Conservation (phyloP, 2,797 vertebrate species). For the Muscicapa striata region DNA sequence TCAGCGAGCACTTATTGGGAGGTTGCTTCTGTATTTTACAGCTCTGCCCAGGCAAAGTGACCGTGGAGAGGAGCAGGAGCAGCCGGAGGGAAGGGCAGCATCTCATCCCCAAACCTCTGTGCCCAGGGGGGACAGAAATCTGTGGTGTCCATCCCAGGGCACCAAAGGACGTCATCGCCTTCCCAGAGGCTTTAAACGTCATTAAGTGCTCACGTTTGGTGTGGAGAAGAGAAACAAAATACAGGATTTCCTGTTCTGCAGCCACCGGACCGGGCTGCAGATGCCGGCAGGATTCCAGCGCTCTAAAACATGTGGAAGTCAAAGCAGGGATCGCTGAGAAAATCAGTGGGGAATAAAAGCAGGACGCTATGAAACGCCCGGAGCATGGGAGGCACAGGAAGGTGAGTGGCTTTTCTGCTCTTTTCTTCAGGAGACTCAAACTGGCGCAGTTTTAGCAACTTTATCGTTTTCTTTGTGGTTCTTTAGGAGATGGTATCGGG, state of each 20-base stretch:
- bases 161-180: neutral
- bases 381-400: neutral
- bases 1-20: neutral
- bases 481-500: neutral
- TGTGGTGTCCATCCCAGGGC: fast-evolving
- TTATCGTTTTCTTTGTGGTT: fast-evolving
- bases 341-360: neutral
- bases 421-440: fast-evolving
- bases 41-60: neutral
- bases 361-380: neutral
- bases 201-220: neutral
- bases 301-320: conserved; percentile 29
- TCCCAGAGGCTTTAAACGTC: neutral
- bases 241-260: conserved; percentile 63
- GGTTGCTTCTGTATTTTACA: neutral
- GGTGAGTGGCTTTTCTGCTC: conserved; percentile 5
- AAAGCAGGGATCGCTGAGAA: neutral
- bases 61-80: neutral
- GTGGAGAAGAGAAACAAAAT: neutral
- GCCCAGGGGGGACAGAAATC: neutral
- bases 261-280: conserved; percentile 7
- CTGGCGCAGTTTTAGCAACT: fast-evolving
- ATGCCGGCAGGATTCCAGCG: conserved; percentile 10
- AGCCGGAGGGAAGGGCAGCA: neutral
- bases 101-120: neutral